Percentiles rank a stretch among this genome's conserved stretches.
These are phyloP conservation scores for Thalassarche chlororhynchos DNA, from an alignment of 2,113 vertebrate genomes.

Conservation along the genomic window DNA sequence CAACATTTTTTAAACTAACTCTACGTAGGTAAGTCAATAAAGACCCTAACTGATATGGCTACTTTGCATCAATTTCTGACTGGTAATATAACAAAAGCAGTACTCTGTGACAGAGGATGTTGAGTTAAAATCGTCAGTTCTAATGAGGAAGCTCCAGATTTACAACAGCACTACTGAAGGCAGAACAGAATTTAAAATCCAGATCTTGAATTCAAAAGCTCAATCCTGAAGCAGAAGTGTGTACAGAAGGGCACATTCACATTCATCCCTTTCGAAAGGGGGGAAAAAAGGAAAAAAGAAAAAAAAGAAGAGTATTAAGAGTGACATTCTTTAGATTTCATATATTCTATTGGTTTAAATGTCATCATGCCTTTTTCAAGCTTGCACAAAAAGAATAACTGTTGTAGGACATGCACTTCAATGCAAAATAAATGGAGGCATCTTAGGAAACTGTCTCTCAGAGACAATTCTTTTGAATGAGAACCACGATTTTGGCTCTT, in stretches of 20 bases:
- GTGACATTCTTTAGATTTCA: background rate
- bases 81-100: background rate
- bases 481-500: background rate
- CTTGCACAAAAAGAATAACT: background rate
- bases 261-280: background rate
- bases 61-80: background rate
- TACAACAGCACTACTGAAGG: background rate
- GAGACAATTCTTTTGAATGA: background rate
- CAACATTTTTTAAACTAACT: background rate
- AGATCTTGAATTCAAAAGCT: background rate
- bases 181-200: background rate
- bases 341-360: background rate
- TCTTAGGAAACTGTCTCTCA: background rate
- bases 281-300: accelerated
- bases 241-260: background rate
- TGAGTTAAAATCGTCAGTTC: background rate
- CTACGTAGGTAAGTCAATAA: background rate
- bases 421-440: background rate
- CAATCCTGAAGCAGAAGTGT: background rate
- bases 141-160: background rate
- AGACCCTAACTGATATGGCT: background rate
- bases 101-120: background rate
- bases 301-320: background rate
- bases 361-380: background rate
- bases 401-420: background rate